Evolutionary conservation across 2,888 invertebrate genomes (phyloP).

Genomic region (Choreutis nemorana): DNA sequence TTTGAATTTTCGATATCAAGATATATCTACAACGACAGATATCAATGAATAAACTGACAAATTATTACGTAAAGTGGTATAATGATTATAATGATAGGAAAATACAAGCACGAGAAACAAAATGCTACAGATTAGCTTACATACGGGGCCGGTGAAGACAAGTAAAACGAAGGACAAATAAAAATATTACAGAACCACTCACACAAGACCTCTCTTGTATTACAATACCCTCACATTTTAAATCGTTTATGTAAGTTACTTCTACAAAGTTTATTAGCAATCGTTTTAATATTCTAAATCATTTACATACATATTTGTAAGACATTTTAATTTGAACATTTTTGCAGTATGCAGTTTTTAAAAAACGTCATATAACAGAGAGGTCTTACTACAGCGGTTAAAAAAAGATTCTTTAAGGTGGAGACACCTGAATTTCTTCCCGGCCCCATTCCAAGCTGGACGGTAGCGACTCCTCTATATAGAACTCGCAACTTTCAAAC

Average conservation of each 20-base stretch:
- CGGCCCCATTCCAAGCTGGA: constrained; percentile 80
- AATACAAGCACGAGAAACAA: constrained; percentile 19
- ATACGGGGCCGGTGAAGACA: constrained; percentile 55
- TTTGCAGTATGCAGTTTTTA: too few relatives aligned
- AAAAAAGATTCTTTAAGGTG: constrained; percentile 15
- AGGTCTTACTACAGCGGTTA: constrained; percentile 16
- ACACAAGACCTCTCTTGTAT: constrained; percentile 26
- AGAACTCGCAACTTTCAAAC: constrained; percentile 84
- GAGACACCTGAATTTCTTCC: constrained; percentile 52
- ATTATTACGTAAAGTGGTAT: too few relatives aligned
- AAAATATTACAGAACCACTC: constrained; percentile 25
- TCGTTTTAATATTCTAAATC: too few relatives aligned
- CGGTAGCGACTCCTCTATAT: constrained; percentile 88
- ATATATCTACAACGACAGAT: too few relatives aligned
- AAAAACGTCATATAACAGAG: constrained; percentile 15
- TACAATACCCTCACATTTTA: too few relatives aligned
- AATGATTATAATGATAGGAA: not conserved
- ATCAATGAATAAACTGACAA: too few relatives aligned
- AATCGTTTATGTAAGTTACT: too few relatives aligned
- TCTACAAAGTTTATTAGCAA: too few relatives aligned
- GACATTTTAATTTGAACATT: too few relatives aligned
- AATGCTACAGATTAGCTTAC: constrained; percentile 18
- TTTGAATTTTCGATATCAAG: too few relatives aligned
- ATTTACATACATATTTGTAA: too few relatives aligned
- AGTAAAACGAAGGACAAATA: constrained; percentile 45